Evolutionary conservation across 1,140 invertebrate genomes (phyloP), one percentile per base, ranked within the genome.

Genomic region (Sarcophaga peregrina): DNA sequence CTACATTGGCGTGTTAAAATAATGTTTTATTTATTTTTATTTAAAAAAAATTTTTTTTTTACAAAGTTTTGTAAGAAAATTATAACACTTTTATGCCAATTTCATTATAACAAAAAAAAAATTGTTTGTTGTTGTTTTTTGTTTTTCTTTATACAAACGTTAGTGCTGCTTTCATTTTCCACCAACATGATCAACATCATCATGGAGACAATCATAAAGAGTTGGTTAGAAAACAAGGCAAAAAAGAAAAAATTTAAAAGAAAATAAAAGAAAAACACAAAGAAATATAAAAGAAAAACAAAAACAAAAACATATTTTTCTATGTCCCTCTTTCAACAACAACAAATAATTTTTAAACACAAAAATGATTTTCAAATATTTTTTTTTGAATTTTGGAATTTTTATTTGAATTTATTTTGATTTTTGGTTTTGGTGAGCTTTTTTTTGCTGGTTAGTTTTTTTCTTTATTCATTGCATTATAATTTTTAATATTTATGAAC

Each of bases 21-120:
- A 68, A 20, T 68, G 17, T 20, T 68, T 13, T 58, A n/a, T 68
- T 68, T 68, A 20, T 68, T 68, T 68, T 68, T 68, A 17, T 68
- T 68, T 20, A 1, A 5, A 20, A n/a, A 20, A 25, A 25, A 25
- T 20, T 68, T 68, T n/a, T 68, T 68, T 58, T n/a, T 58, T 68
- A 37, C 25, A 74, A n/a, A 74, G 81, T 73, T 72, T 73, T 74
- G 74, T 73, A 82, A 73, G 82, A 83, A 83, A 68, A 83, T 83
- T 83, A 80, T 83, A 83, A 83, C 82, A 83, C 50, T 80, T 83
- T 83, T 83, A 54, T 80, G 82, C 75, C 82, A 83, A 83, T 83
- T 83, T 83, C 80, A 83, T 76, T 83, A 80, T 83, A 75, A n/a
- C n/a, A 37, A 37, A 37, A 37, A 78, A 68, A 13, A 58, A 6